Evolutionary conservation across 2,797 vertebrate genomes (phyloP), one percentile per base, ranked within the genome.

Genomic region (Eupleurogrammus muticus): DNA sequence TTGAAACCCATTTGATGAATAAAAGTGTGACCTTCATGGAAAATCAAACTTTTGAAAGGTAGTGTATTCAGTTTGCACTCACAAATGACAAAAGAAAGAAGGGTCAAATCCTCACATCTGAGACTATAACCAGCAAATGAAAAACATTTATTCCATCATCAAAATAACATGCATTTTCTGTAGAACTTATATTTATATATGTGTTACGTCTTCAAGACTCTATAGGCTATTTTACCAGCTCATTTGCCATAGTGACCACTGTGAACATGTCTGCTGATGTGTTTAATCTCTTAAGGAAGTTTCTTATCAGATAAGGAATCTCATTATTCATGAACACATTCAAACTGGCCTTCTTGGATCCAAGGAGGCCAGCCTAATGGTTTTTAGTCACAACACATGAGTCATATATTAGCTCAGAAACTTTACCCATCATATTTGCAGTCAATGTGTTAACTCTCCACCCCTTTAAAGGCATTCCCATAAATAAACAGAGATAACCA

Each of bases 341-440:
- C 1, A 19, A 36, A 17, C 47, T 46, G 21, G 14, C 24, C 36
- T 5, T 20, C 32, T 16, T 24, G 16, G 4, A 10, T 20, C 28
- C 6, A 28, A 28, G 21, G 8, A 7, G 5, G 42, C 12, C n/a
- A 23, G 44, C 14, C 17, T 13, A 13, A 69, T 9, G 38, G 16
- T 7, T 35, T 0, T 48, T 14, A 3, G 24, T 46, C 47, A 20
- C 23, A 50, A 24, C 6, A n/a, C 2, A 58, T 55, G 32, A 70
- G 54, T 70, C 62, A 68, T 56, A 38, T 51, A 54, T 32, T 38
- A 52, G 46, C 58, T 57, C 34, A n/a, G 1, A 62, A 49, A 36
- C 51, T 38, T 14, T 7, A 12, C 13, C 34, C 1, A 36, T 51
- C 9, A 40, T 0, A 35, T n/a, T 38, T 1, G 40, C 20, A 77